Evolutionary conservation across 2,888 invertebrate genomes (phyloP).

Genomic region (Dyspetes luteomarginatus): DNA sequence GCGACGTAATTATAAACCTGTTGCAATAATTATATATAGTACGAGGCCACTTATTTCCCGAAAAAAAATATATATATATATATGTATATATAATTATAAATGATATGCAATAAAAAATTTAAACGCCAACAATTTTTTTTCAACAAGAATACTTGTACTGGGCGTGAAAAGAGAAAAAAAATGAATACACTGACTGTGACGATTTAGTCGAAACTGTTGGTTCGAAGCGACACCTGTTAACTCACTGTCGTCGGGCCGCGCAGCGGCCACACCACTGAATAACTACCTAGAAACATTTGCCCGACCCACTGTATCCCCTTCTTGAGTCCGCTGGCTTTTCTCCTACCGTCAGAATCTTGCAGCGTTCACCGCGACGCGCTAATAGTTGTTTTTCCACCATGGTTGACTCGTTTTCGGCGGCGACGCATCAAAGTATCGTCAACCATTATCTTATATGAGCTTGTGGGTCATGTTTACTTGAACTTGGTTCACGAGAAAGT

Average conservation of each 20-base stretch:
- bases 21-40: background rate
- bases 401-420: background rate
- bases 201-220: slow-evolving; percentile 38
- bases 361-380: background rate
- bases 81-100: too few species aligned
- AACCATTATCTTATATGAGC: background rate
- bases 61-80: too few species aligned
- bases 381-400: background rate
- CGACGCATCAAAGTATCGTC: background rate
- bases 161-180: background rate
- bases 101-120: too few species aligned
- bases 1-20: background rate
- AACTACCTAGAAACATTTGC: slow-evolving; percentile 58
- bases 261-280: slow-evolving; percentile 75
- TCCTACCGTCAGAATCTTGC: slow-evolving; percentile 16
- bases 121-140: too few species aligned
- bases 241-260: slow-evolving; percentile 73
- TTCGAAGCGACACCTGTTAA: slow-evolving; percentile 75
- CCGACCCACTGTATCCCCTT: slow-evolving; percentile 63
- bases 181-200: slow-evolving; percentile 37
- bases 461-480: background rate
- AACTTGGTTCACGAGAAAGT: too few species aligned
- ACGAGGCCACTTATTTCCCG: background rate
- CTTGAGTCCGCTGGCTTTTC: slow-evolving; percentile 12
- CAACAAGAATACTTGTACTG: too few species aligned